Conservation (phyloP, 2,888 invertebrate genomes). For the Camponotus fellah region DNA sequence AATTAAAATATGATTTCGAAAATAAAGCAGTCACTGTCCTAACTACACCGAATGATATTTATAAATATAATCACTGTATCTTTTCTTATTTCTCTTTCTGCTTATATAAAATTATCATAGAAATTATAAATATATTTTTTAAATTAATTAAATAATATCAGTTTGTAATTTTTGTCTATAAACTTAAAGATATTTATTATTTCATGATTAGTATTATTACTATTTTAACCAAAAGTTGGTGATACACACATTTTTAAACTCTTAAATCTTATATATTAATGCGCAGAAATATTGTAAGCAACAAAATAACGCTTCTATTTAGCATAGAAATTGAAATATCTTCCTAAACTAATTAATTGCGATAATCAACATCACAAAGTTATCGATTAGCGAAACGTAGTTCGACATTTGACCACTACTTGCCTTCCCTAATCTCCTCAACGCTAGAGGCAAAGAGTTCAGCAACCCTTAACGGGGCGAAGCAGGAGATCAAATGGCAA, state of each 20-base stretch:
- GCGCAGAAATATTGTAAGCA: neutral
- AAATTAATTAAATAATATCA: neutral
- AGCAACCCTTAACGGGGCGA: slow-evolving; percentile 53
- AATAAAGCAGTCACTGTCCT: neutral
- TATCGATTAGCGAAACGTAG: slow-evolving; percentile 62
- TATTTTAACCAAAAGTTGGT: neutral
- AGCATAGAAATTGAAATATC: neutral
- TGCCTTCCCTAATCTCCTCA: slow-evolving; percentile 51
- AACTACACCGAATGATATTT: neutral
- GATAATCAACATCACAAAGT: slow-evolving; percentile 19
- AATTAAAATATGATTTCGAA: neutral
- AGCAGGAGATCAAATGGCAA: slow-evolving; percentile 52
- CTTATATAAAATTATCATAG: too few relatives aligned
- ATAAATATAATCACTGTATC: neutral
- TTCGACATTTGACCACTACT: slow-evolving; percentile 45
- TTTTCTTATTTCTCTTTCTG: too few relatives aligned
- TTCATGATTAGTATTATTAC: neutral
- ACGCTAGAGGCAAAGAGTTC: slow-evolving; percentile 56
- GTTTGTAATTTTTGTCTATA: neutral
- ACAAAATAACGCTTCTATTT: neutral
- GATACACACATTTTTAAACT: neutral
- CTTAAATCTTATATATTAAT: neutral
- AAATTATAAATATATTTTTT: too few relatives aligned
- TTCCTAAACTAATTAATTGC: neutral
- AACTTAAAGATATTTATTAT: neutral